A percentile compares a stretch with the other conserved stretches of the same genome.
phyloP scores from a whole-genome alignment of 2,113 vertebrate species.

The Desmodus rotundus region DNA sequence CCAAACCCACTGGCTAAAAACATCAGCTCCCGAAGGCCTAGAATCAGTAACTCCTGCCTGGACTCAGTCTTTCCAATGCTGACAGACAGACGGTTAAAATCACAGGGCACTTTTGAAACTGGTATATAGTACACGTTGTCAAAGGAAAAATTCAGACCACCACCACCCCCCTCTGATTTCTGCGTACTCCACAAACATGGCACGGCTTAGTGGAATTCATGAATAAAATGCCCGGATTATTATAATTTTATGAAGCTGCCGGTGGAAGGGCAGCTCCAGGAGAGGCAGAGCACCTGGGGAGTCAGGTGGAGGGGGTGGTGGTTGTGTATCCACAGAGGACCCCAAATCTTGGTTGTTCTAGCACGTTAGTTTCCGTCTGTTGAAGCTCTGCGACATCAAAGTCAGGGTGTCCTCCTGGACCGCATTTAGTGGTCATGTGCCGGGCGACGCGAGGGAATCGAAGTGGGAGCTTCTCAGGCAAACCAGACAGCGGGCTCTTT shows the following conservation, averaged over 20 bases:
- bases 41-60: background rate
- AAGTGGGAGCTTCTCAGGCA: conserved; percentile 90
- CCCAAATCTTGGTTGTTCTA: conserved; percentile 76
- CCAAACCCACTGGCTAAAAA: background rate
- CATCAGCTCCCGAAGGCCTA: background rate
- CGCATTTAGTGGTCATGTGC: conserved; percentile 88
- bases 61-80: background rate
- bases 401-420: conserved; percentile 78
- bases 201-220: conserved; percentile 41
- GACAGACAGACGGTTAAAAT: background rate
- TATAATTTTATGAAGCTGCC: conserved; percentile 63
- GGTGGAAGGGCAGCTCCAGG: conserved; percentile 63
- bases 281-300: conserved; percentile 38
- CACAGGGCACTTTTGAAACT: background rate
- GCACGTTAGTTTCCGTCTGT: conserved; percentile 83
- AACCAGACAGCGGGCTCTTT: conserved; percentile 87
- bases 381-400: conserved; percentile 85
- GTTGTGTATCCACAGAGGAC: conserved; percentile 76
- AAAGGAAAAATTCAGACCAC: conserved; percentile 24
- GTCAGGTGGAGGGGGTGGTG: conserved; percentile 65
- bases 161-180: background rate
- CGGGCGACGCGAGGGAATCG: conserved; percentile 83
- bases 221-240: conserved; percentile 63
- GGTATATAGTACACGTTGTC: background rate
- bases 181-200: conserved; percentile 2